Conservation (phyloP, 64 coral and sea anemone species). For the Montipora capricornis region DNA sequence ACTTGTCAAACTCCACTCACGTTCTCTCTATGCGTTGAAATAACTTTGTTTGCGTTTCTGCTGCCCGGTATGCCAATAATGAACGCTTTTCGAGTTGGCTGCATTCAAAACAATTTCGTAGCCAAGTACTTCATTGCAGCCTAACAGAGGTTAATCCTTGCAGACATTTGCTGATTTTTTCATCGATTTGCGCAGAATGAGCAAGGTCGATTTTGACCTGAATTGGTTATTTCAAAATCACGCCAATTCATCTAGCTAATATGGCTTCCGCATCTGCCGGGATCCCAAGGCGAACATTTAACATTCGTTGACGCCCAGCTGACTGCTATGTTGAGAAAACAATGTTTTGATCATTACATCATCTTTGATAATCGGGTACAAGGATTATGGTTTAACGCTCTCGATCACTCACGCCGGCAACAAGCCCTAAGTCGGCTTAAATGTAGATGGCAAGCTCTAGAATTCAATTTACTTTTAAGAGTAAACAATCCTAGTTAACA, state of each 20-base stretch:
- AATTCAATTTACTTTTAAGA: neutral
- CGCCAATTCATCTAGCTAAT: neutral
- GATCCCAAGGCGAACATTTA: neutral
- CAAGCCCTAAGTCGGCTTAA: slow-evolving; percentile 18
- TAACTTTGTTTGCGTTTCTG: slow-evolving; percentile 3
- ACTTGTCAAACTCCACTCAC: slow-evolving; percentile 24
- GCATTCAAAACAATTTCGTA: neutral
- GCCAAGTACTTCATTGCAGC: neutral
- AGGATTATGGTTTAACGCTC: slow-evolving; percentile 13
- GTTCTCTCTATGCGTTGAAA: slow-evolving; percentile 34
- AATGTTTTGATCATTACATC: neutral
- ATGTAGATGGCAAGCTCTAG: neutral
- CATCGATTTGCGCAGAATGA: neutral
- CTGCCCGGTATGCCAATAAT: slow-evolving; percentile 12
- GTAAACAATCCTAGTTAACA: slow-evolving; percentile 27
- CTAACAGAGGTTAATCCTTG: neutral
- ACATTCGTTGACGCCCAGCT: slow-evolving; percentile 11
- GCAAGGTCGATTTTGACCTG: neutral
- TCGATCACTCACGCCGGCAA: slow-evolving; percentile 7
- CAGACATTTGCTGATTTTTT: neutral
- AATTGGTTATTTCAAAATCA: neutral
- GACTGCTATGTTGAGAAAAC: neutral
- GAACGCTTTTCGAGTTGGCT: neutral
- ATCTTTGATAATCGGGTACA: neutral
- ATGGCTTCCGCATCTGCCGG: slow-evolving; percentile 16